Percentiles rank a stretch among this genome's conserved stretches.
phyloP scores from a whole-genome alignment of 2,113 vertebrate genomes.

The Mormyrus lacerda region DNA sequence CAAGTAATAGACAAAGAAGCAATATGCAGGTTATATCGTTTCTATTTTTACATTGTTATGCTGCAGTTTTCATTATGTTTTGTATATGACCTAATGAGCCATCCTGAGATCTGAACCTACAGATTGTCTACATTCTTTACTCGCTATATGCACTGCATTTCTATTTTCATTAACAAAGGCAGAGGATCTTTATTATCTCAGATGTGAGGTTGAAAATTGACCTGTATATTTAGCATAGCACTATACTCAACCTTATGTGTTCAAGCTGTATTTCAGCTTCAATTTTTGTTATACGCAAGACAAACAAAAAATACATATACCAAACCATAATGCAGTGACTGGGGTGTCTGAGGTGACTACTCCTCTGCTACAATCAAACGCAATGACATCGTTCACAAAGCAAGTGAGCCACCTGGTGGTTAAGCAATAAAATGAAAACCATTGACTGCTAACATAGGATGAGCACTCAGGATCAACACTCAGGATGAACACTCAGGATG shows the following conservation, averaged over 20 bases:
- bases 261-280: background rate
- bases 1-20: background rate
- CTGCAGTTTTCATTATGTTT: background rate
- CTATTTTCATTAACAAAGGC: background rate
- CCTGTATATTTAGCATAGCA: background rate
- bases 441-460: background rate
- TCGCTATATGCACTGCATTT: background rate
- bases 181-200: background rate
- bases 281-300: background rate
- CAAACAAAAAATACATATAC: background rate
- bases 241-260: background rate
- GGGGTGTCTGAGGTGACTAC: background rate
- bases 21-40: background rate
- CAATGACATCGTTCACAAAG: background rate
- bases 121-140: background rate
- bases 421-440: background rate
- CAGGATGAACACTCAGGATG: background rate
- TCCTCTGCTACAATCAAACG: background rate
- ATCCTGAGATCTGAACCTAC: background rate
- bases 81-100: background rate
- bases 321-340: background rate
- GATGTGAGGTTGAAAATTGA: background rate
- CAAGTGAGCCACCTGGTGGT: slow-evolving; percentile 23
- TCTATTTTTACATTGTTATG: background rate
- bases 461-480: background rate